Percentiles rank a stretch among this genome's conserved stretches.
Evolutionary conservation across 2,888 invertebrate genomes (phyloP).

Genomic region (Carabus problematicus): DNA sequence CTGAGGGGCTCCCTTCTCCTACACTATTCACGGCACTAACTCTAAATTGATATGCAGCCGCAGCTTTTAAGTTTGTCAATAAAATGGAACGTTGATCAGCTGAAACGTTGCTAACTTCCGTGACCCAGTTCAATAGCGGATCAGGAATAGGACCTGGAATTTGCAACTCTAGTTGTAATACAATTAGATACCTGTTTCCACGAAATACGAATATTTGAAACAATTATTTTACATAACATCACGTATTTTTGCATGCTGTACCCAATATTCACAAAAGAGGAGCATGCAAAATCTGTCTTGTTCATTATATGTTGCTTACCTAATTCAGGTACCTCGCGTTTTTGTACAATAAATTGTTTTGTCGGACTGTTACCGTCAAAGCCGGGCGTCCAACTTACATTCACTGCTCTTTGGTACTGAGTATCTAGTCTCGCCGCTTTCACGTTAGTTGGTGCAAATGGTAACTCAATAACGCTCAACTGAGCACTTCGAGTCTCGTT

Average conservation of each 20-base stretch:
- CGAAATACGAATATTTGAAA: neutral
- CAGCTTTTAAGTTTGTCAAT: slow-evolving; percentile 88
- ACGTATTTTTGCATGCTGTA: neutral
- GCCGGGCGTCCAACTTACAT: slow-evolving; percentile 93
- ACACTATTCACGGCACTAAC: slow-evolving; percentile 97
- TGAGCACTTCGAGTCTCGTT: slow-evolving; percentile 89
- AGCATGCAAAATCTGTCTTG: too few relatives aligned
- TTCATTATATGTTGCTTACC: slow-evolving; percentile 63
- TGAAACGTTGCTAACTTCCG: slow-evolving; percentile 85
- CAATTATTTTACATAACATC: slow-evolving; percentile 6
- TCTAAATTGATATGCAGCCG: slow-evolving; percentile 94
- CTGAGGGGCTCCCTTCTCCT: slow-evolving; percentile 91
- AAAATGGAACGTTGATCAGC: slow-evolving; percentile 79
- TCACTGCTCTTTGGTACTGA: slow-evolving; percentile 77
- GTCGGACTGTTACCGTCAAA: slow-evolving; percentile 98
- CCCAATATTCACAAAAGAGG: neutral
- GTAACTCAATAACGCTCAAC: slow-evolving; percentile 91
- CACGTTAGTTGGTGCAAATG: slow-evolving; percentile 90
- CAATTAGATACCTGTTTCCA: slow-evolving; percentile 5
- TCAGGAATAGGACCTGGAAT: slow-evolving; percentile 84
- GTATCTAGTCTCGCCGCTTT: slow-evolving; percentile 74
- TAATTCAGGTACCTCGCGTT: slow-evolving; percentile 85
- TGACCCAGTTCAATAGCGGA: slow-evolving; percentile 86
- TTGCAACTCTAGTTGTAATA: slow-evolving; percentile 47
- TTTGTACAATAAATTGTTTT: slow-evolving; percentile 90